Evolutionary conservation across 2,888 invertebrate species (phyloP).

Genomic region (Plagiodera versicolora): DNA sequence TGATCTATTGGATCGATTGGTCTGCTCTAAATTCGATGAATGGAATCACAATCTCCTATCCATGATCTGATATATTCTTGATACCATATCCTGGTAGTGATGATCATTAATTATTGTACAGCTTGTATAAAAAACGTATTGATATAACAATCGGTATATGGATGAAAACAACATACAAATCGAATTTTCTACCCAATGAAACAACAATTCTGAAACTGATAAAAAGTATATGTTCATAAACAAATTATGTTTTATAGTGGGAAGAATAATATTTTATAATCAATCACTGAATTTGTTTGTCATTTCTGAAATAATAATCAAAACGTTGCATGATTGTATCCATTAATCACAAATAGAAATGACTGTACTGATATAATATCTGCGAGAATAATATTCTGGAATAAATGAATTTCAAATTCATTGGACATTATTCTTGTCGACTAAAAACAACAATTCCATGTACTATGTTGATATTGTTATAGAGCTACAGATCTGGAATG

Average conservation of each 20-base stretch:
- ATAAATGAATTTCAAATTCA: neutral
- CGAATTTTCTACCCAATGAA: neutral
- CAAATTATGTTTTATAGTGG: neutral
- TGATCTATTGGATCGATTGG: conserved; percentile 3
- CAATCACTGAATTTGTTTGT: neutral
- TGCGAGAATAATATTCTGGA: neutral
- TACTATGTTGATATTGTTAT: no score
- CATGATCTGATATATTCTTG: neutral
- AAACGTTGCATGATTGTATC: neutral
- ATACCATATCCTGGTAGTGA: no score
- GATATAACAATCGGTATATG: no score
- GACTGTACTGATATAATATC: neutral
- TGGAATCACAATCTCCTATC: neutral
- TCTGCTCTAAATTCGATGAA: neutral
- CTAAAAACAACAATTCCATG: neutral
- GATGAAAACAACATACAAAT: neutral
- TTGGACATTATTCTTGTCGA: neutral
- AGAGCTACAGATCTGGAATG: no score
- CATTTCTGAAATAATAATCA: neutral
- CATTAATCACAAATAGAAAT: neutral
- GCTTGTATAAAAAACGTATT: no score
- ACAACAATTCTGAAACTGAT: conserved; percentile 3
- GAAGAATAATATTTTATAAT: neutral
- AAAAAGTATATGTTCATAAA: neutral
- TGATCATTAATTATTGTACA: no score